These are phyloP conservation scores for Artemia franciscana DNA, from an alignment of 1,140 invertebrate species.

Conservation along the genomic window DNA sequence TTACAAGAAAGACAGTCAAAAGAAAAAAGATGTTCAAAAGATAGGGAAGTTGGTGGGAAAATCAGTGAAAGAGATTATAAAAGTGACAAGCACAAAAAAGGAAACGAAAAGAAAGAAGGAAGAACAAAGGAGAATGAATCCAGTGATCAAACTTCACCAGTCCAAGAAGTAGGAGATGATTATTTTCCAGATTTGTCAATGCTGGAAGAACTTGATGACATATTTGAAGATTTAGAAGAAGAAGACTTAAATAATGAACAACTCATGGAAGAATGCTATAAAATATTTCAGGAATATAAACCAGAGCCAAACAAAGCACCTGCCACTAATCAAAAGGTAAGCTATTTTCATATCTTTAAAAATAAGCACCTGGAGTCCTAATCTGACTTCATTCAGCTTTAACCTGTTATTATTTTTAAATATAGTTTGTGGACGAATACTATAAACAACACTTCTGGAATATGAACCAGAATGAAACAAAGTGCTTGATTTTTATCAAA, in stretches of 20 bases:
- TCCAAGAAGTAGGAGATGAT: constrained; percentile 3
- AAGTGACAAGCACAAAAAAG: too few species aligned
- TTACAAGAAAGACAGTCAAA: constrained; percentile 13
- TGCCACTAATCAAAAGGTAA: too few species aligned
- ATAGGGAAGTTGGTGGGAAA: constrained; percentile 12
- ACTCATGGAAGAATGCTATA: constrained; percentile 40
- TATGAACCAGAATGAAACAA: too few species aligned
- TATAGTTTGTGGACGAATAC: too few species aligned
- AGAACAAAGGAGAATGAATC: too few species aligned
- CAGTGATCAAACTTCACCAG: constrained; percentile 10
- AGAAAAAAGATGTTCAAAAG: constrained; percentile 8
- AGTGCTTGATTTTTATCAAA: too few species aligned
- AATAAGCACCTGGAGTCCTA: too few species aligned
- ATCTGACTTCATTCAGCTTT: too few species aligned
- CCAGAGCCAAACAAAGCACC: constrained; percentile 9
- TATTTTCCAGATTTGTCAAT: constrained; percentile 10
- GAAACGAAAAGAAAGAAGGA: too few species aligned
- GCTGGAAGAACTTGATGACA: constrained; percentile 10
- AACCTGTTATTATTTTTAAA: too few species aligned
- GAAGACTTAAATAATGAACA: constrained; percentile 28
- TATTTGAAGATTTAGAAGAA: constrained; percentile 11
- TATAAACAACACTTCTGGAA: too few species aligned
- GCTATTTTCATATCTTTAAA: too few species aligned
- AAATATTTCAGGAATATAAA: constrained; percentile 36
- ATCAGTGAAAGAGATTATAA: constrained; percentile 11